A percentile compares a stretch with the other conserved stretches of the same genome.
These are phyloP conservation scores for Gymnothorax reevesii DNA, from an alignment of 2,797 vertebrate species.

Conservation along the genomic window DNA sequence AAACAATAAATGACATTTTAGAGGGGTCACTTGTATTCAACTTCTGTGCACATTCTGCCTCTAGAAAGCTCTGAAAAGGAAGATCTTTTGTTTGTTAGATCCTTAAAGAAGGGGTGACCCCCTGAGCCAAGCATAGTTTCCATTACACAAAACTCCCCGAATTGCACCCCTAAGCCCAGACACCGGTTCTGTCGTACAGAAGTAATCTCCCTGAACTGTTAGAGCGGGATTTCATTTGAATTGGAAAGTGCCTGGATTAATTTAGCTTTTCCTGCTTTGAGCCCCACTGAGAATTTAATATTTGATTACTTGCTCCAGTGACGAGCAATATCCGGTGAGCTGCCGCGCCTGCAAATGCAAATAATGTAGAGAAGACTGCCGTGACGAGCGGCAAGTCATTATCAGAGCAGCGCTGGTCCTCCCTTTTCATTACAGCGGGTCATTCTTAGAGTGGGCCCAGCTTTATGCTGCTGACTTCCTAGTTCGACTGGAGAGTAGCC, in stretches of 20 bases:
- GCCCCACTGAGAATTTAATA: conserved; percentile 17
- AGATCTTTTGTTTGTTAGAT: neutral
- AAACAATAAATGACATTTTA: neutral
- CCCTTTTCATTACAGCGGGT: neutral
- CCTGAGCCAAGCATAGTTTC: neutral
- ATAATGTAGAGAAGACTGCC: neutral
- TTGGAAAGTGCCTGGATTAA: conserved; percentile 16
- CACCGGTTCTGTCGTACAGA: neutral
- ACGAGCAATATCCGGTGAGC: neutral
- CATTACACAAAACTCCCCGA: neutral
- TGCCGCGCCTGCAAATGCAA: neutral
- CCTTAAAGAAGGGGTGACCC: neutral
- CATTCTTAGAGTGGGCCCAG: neutral
- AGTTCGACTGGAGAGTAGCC: neutral
- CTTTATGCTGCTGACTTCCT: neutral
- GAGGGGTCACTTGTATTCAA: neutral
- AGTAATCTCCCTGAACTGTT: conserved; percentile 2
- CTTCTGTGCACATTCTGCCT: conserved; percentile 15
- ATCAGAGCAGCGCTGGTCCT: neutral
- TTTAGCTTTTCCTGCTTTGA: neutral
- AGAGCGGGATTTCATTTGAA: conserved; percentile 18
- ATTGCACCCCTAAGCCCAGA: neutral
- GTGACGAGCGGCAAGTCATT: neutral
- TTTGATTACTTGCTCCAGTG: conserved; percentile 7
- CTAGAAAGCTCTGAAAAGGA: neutral